A percentile compares a stretch with the other conserved stretches of the same genome.
Conservation (phyloP, 2,113 vertebrate genomes). For the Chionodraco myersi region DNA sequence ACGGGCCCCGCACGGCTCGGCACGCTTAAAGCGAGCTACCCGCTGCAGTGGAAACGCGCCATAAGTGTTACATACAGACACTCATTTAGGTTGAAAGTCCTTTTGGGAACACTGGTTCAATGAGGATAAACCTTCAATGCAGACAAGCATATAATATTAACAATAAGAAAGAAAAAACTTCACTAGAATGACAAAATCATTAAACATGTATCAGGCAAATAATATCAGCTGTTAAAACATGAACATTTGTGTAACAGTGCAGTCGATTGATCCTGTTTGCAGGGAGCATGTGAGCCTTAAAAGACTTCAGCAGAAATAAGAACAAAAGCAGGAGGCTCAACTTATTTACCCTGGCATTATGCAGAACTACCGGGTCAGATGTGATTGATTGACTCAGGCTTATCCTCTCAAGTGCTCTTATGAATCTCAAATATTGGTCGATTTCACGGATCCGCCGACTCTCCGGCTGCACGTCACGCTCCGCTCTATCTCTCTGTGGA, state of each 20-base stretch:
- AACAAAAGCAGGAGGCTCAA: slow-evolving; percentile 43
- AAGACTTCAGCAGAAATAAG: slow-evolving; percentile 46
- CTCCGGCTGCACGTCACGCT: slow-evolving; percentile 29
- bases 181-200: background rate
- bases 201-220: background rate
- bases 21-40: no score
- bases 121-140: background rate
- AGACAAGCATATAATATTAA: background rate
- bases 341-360: slow-evolving; percentile 59
- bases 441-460: slow-evolving; percentile 51
- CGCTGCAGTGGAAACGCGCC: no score
- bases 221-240: background rate
- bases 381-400: slow-evolving; percentile 51
- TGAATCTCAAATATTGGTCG: slow-evolving; percentile 60
- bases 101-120: no score
- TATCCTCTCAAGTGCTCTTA: slow-evolving; percentile 61
- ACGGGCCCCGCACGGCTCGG: no score
- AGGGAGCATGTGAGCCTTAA: slow-evolving; percentile 1
- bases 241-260: background rate
- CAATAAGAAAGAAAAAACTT: background rate
- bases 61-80: background rate
- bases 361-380: slow-evolving; percentile 30
- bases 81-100: background rate
- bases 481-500: slow-evolving; percentile 29
- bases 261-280: slow-evolving; percentile 27